These are phyloP conservation scores for Ennomos erosarius DNA, from an alignment of 2,888 invertebrate genomes.

Conservation along the genomic window DNA sequence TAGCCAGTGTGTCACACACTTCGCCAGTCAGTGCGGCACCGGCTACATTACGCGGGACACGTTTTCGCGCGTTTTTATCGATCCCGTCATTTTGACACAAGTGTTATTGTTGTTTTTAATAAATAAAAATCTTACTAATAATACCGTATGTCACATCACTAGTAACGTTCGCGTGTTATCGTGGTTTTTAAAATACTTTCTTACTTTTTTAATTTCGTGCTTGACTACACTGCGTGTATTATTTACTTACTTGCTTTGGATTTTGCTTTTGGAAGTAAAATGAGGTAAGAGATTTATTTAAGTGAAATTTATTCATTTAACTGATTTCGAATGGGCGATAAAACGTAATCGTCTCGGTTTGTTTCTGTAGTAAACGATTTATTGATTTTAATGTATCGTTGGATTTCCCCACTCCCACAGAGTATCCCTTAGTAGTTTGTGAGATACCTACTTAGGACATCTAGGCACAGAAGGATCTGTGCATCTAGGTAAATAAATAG, in stretches of 20 bases:
- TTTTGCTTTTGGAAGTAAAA: slow-evolving; percentile 55
- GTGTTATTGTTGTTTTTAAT: slow-evolving; percentile 76
- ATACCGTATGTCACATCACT: slow-evolving; percentile 48
- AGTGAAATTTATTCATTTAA: slow-evolving; percentile 12
- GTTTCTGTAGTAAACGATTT: slow-evolving; percentile 13
- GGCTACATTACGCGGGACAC: slow-evolving; percentile 46
- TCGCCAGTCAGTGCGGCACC: slow-evolving; percentile 64
- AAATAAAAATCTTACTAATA: slow-evolving; percentile 63
- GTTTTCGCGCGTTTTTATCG: slow-evolving; percentile 59
- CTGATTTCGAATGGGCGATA: slow-evolving; percentile 3
- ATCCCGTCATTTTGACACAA: slow-evolving; percentile 49
- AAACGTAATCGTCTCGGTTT: background rate
- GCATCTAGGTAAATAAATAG: too few species aligned
- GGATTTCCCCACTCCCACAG: background rate
- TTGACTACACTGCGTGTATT: slow-evolving; percentile 45
- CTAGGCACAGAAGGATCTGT: too few species aligned
- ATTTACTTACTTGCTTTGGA: slow-evolving; percentile 40
- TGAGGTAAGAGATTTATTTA: slow-evolving; percentile 51
- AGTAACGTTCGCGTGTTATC: slow-evolving; percentile 53
- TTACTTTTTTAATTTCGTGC: slow-evolving; percentile 30
- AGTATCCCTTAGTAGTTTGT: too few species aligned
- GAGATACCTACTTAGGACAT: background rate
- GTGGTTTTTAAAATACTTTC: slow-evolving; percentile 50
- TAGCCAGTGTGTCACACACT: slow-evolving; percentile 14
- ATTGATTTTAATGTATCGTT: slow-evolving; percentile 20